Conservation (phyloP, 2,797 vertebrate genomes). For the Loriculus beryllinus region DNA sequence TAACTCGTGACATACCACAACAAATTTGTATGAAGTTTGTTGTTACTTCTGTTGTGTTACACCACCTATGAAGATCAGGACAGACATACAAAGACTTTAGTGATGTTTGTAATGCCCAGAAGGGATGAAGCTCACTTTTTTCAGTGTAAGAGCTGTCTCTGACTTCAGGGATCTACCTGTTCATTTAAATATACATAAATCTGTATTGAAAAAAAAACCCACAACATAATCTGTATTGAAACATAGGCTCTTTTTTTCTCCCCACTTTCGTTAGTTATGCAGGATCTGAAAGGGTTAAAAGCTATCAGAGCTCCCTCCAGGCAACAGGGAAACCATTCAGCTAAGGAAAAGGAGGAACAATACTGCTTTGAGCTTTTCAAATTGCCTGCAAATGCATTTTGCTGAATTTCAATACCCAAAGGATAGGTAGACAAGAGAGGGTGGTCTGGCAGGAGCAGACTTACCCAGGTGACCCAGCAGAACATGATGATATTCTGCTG, state of each 20-base stretch:
- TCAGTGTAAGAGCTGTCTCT: background rate
- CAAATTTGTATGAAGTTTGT: background rate
- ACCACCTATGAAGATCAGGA: background rate
- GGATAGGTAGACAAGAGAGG: background rate
- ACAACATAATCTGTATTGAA: background rate
- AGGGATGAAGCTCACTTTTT: background rate
- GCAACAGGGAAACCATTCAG: background rate
- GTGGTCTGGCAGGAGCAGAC: background rate
- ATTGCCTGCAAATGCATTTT: background rate
- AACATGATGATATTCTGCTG: background rate
- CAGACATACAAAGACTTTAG: background rate
- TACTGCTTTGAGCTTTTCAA: background rate
- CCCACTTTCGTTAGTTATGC: background rate
- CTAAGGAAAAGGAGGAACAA: background rate
- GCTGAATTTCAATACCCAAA: background rate
- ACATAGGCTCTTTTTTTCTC: accelerated
- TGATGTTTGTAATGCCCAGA: accelerated
- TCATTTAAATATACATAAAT: background rate
- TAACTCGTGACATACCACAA: too few relatives aligned
- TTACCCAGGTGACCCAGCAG: background rate
- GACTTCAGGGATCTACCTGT: background rate
- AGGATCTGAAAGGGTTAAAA: background rate
- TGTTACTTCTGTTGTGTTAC: background rate
- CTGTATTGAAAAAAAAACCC: background rate
- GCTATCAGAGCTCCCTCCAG: background rate